These are phyloP conservation scores for Hesperia comma DNA, from an alignment of 2,888 invertebrate species.

Conservation along the genomic window DNA sequence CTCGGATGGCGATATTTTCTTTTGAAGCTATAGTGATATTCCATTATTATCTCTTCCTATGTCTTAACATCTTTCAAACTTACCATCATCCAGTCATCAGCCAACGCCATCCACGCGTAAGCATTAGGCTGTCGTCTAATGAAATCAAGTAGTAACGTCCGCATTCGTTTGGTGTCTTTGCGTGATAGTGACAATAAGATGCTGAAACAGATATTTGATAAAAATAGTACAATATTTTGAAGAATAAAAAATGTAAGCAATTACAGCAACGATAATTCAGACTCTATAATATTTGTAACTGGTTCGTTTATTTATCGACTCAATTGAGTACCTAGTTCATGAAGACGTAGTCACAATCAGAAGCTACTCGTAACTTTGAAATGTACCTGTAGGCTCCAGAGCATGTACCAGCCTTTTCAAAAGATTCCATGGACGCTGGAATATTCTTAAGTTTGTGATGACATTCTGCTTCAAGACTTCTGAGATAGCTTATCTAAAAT, in stretches of 20 bases:
- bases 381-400: slow-evolving; percentile 58
- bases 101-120: slow-evolving; percentile 71
- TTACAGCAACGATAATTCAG: no score
- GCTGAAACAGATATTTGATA: slow-evolving; percentile 45
- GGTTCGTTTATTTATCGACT: no score
- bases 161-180: slow-evolving; percentile 51
- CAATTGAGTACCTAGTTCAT: no score
- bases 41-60: no score
- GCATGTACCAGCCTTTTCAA: slow-evolving; percentile 55
- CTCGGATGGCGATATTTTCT: no score
- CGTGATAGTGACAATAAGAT: slow-evolving; percentile 60
- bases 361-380: neutral
- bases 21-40: no score
- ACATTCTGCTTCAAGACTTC: slow-evolving; percentile 69
- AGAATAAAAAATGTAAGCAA: no score
- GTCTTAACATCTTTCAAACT: no score
- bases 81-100: slow-evolving; percentile 60
- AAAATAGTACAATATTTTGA: neutral
- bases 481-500: slow-evolving; percentile 61
- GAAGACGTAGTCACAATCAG: no score
- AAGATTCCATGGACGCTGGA: slow-evolving; percentile 52
- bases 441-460: slow-evolving; percentile 56
- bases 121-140: slow-evolving; percentile 68
- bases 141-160: slow-evolving; percentile 60
- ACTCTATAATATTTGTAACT: no score